Evolutionary conservation across 2,113 vertebrate genomes (phyloP), one percentile per base, ranked within the genome.

Genomic region (Cyphomyrus plagiostoma): DNA sequence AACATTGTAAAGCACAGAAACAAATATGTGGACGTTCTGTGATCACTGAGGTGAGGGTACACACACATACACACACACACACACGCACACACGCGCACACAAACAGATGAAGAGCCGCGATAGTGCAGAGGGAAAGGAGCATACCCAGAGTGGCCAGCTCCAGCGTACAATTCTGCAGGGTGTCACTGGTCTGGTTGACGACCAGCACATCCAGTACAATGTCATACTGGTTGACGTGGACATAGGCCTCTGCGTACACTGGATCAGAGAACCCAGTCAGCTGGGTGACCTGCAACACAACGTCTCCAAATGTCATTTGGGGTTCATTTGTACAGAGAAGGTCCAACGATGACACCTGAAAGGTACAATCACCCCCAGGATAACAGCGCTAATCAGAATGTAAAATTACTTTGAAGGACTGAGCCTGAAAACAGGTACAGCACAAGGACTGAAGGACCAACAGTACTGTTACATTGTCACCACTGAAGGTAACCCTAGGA

Each of bases 191-290:
- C 94, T 99, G 98, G 93, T 99, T 99, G 91, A 99, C 98, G 90
- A 99, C 98, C 35, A 99, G 96, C 89, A 99, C 98, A 77, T 99
- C 98, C 95, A 99, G 92, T 86, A 99, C 98, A 0, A 99, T 99
- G 93, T 99, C 98, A 23, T 99, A 99, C 92, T 99, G 98, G 93
- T 99, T 99, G 91, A 99, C 98, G 0, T 99, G 98, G 91, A 99
- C 98, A 0, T 99, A 99, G 0, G 98, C 98, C 94, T 99, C 98
- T 52, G 98, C 98, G 13, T 99, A 99, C 3, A 99, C 98, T 0
- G 98, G 98, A 93, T 99, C 98, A 0, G 98, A 99, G 94, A 99
- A 99, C 83, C 98, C 98, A 0, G 98, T 99, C 93, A 99, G 95
- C 88, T 99, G 98, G 13, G 98, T 99, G 48, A 99, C 98, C 98